phyloP scores from a whole-genome alignment of 1,140 invertebrate genomes.

The Cyclargus thomasi region DNA sequence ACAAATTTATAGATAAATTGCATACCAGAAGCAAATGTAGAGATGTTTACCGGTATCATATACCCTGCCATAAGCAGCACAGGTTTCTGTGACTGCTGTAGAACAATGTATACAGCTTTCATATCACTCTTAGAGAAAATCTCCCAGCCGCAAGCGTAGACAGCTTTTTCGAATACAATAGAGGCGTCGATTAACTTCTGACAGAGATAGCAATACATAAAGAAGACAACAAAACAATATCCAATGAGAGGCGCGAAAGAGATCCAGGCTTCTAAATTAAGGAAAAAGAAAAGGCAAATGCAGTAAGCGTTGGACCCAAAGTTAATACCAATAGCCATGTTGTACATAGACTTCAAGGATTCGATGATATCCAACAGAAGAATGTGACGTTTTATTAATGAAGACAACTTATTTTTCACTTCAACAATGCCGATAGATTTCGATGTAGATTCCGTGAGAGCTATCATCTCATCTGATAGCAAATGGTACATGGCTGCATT shows the following conservation, averaged over 20 bases:
- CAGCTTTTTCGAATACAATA: slow-evolving; percentile 42
- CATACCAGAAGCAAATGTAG: slow-evolving; percentile 54
- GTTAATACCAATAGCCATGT: slow-evolving; percentile 50
- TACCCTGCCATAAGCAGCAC: slow-evolving; percentile 52
- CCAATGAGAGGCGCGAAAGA: slow-evolving; percentile 44
- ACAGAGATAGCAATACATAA: slow-evolving; percentile 59
- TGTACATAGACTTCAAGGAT: slow-evolving; percentile 48
- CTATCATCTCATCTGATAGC: slow-evolving; percentile 10
- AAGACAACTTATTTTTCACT: slow-evolving; percentile 17
- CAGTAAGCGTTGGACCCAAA: slow-evolving; percentile 51
- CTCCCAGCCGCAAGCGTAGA: slow-evolving; percentile 64
- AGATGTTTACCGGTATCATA: slow-evolving; percentile 60
- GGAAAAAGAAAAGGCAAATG: slow-evolving; percentile 50
- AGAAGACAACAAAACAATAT: slow-evolving; percentile 55
- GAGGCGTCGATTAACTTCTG: slow-evolving; percentile 51
- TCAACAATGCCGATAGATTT: background rate
- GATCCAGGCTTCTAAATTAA: slow-evolving; percentile 46
- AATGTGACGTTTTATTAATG: slow-evolving; percentile 40
- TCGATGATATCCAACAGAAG: slow-evolving; percentile 38
- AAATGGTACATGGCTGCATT: slow-evolving; percentile 12
- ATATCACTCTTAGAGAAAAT: slow-evolving; percentile 46
- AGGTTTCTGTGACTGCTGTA: slow-evolving; percentile 50
- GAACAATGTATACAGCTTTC: slow-evolving; percentile 46
- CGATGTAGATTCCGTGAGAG: background rate
- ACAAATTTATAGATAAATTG: slow-evolving; percentile 58